A percentile compares a stretch with the other conserved stretches of the same genome.
Evolutionary conservation across 1,140 invertebrate genomes (phyloP).

Genomic region (Acromyrmex echinatior): DNA sequence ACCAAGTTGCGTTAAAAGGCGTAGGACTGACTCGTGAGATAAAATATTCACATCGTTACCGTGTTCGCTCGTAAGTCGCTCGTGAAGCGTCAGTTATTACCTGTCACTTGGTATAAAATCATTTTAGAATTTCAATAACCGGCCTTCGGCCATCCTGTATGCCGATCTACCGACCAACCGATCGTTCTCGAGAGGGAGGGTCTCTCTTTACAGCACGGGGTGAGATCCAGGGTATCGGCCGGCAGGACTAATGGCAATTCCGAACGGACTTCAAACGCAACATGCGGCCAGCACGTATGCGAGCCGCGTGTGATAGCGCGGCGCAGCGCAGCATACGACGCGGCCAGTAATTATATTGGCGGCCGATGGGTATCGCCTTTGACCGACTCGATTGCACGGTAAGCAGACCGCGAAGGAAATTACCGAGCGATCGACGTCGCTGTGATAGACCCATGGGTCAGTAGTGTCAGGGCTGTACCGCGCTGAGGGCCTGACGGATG

Average conservation of each 20-base stretch:
- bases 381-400: constrained; percentile 82
- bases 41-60: constrained; percentile 70
- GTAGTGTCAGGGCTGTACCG: not conserved
- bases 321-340: constrained; percentile 57
- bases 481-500: constrained; percentile 3
- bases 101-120: constrained; percentile 85
- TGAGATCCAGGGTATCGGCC: constrained; percentile 73
- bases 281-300: constrained; percentile 78
- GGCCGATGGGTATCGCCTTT: constrained; percentile 82
- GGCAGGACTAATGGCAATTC: constrained; percentile 81
- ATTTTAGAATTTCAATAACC: constrained; percentile 85
- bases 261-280: constrained; percentile 82
- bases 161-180: constrained; percentile 43
- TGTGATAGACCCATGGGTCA: constrained; percentile 15
- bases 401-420: constrained; percentile 83
- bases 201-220: constrained; percentile 51
- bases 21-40: constrained; percentile 37
- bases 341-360: constrained; percentile 82
- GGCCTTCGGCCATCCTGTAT: constrained; percentile 30
- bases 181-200: constrained; percentile 9
- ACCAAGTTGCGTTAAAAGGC: constrained; percentile 56
- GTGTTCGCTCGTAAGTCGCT: constrained; percentile 61
- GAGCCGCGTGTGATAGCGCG: constrained; percentile 73
- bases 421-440: constrained; percentile 69
- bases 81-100: constrained; percentile 82